phyloP scores from a whole-genome alignment of 1,140 invertebrate species.

The Drosophila nigrodunni region DNA sequence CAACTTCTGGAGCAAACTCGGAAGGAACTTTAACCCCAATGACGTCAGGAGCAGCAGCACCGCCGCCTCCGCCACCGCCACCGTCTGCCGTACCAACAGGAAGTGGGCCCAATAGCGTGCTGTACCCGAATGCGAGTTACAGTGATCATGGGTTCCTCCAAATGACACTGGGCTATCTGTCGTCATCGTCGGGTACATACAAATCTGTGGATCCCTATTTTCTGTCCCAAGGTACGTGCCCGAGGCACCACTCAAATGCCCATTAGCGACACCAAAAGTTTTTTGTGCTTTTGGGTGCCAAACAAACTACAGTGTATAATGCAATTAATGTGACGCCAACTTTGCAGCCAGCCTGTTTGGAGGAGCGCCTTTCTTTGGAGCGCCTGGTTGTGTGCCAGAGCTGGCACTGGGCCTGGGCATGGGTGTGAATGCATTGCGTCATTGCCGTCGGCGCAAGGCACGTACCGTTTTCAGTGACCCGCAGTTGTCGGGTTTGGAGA shows the following conservation, averaged over 20 bases:
- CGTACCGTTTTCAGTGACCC: slow-evolving; percentile 99
- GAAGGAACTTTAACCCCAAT: slow-evolving; percentile 16
- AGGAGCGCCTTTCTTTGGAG: slow-evolving; percentile 76
- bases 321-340: slow-evolving; percentile 46
- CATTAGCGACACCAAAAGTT: slow-evolving; percentile 74
- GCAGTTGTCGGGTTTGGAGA: slow-evolving; percentile 96
- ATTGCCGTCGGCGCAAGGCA: slow-evolving; percentile 96
- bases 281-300: slow-evolving; percentile 12
- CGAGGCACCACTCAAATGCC: slow-evolving; percentile 33
- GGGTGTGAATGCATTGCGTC: slow-evolving; percentile 91
- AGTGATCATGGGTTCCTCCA: slow-evolving; percentile 87
- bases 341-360: slow-evolving; percentile 79
- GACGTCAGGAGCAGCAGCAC: slow-evolving; percentile 71
- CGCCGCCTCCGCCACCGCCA: slow-evolving; percentile 90
- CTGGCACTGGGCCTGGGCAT: slow-evolving; percentile 86
- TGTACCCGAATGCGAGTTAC: slow-evolving; percentile 84
- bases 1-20: not conserved
- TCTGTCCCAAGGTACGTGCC: slow-evolving; percentile 87
- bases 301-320: slow-evolving; percentile 48
- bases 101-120: slow-evolving; percentile 57
- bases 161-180: slow-evolving; percentile 88
- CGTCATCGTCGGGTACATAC: slow-evolving; percentile 87
- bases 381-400: slow-evolving; percentile 86
- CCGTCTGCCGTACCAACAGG: slow-evolving; percentile 74
- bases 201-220: slow-evolving; percentile 89